A percentile compares a stretch with the other conserved stretches of the same genome.
phyloP scores from a whole-genome alignment of 2,888 invertebrate genomes.

The Iselma pallidipennis region DNA sequence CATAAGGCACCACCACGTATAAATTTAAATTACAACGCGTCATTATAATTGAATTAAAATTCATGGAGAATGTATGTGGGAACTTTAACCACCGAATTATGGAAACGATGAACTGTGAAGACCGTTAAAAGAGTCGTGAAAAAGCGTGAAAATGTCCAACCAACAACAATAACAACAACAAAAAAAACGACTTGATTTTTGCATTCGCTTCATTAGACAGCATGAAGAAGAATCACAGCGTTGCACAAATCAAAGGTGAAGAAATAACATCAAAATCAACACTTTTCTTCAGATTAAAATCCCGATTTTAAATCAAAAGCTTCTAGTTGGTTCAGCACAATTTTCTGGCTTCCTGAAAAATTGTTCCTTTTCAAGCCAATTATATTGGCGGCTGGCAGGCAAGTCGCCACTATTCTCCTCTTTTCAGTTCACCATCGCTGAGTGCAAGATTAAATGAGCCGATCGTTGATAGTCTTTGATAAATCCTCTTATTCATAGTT shows the following conservation, averaged over 20 bases:
- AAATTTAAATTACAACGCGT: conserved; percentile 27
- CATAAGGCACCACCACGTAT: conserved; percentile 32
- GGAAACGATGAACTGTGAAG: not conserved
- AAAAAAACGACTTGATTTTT: too few species aligned
- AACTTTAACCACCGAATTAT: not conserved
- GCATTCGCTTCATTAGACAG: too few species aligned
- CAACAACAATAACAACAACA: too few species aligned
- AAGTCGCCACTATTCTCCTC: not conserved
- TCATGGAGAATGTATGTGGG: conserved; percentile 14
- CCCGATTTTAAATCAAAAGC: too few species aligned
- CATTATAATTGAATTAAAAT: conserved; percentile 28
- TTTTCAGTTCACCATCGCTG: not conserved
- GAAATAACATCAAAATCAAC: too few species aligned
- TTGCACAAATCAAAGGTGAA: too few species aligned
- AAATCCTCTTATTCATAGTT: conserved; percentile 8
- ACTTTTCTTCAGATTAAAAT: too few species aligned
- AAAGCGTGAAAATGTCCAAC: too few species aligned
- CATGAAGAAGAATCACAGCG: too few species aligned
- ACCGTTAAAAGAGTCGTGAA: not conserved
- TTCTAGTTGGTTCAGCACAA: too few species aligned
- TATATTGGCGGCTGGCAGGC: not conserved
- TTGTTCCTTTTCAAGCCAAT: too few species aligned
- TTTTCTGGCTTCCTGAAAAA: too few species aligned
- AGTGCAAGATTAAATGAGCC: conserved; percentile 4
- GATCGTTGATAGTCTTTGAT: conserved; percentile 5